Evolutionary conservation across 1,140 invertebrate genomes (phyloP).

Genomic region (Lepidostoma basale): DNA sequence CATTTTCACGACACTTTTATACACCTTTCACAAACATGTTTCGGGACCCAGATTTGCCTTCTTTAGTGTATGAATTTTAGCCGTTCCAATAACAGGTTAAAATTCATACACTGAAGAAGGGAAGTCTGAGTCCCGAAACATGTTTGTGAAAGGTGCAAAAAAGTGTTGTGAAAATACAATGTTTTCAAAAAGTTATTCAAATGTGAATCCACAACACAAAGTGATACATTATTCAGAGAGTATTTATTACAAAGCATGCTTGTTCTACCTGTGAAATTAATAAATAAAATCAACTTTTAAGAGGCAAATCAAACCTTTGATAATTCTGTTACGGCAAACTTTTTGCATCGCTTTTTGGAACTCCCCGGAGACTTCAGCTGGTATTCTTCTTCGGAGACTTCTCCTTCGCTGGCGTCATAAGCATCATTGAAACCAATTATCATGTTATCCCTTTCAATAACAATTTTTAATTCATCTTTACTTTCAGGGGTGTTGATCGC

Average conservation of each 20-base stretch:
- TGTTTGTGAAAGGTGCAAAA: too few species aligned
- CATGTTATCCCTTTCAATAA: slow-evolving; percentile 59
- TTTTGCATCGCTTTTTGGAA: slow-evolving; percentile 2
- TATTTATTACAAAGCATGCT: too few species aligned
- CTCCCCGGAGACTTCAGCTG: background rate
- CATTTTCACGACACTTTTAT: too few species aligned
- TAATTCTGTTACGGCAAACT: background rate
- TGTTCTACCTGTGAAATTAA: too few species aligned
- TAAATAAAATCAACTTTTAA: slow-evolving; percentile 12
- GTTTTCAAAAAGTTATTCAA: background rate
- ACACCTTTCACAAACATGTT: too few species aligned
- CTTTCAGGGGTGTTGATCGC: slow-evolving; percentile 20
- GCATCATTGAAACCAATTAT: slow-evolving; percentile 55
- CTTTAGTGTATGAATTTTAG: too few species aligned
- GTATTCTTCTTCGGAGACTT: slow-evolving; percentile 10
- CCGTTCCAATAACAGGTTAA: background rate
- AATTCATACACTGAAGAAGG: too few species aligned
- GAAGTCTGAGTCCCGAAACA: too few species aligned
- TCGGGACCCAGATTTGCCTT: too few species aligned
- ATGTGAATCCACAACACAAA: background rate
- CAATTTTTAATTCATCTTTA: slow-evolving; percentile 52
- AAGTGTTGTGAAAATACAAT: too few species aligned
- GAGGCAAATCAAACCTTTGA: slow-evolving; percentile 51
- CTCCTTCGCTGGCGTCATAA: slow-evolving; percentile 50
- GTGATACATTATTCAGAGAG: too few species aligned